phyloP scores from a whole-genome alignment of 2,888 invertebrate genomes.

The Parnassius smintheus region DNA sequence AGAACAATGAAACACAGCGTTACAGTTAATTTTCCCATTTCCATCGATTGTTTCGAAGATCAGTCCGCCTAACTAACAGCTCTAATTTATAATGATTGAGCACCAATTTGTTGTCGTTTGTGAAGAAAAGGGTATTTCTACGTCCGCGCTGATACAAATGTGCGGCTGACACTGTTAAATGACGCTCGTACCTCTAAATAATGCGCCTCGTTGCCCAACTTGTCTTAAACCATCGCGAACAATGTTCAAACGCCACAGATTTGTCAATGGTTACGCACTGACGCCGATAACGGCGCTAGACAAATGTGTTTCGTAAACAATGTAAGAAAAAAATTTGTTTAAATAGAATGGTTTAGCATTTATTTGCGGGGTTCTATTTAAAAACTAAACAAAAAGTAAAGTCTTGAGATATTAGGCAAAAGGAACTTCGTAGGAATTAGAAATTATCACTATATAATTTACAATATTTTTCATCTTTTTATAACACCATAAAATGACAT shows the following conservation, averaged over 20 bases:
- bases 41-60: constrained; percentile 1
- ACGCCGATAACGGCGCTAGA: constrained; percentile 44
- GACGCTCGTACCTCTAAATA: constrained; percentile 64
- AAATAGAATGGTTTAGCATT: too few relatives aligned
- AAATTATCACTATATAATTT: too few relatives aligned
- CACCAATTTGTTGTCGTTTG: constrained; percentile 30
- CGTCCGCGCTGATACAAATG: constrained; percentile 63
- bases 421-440: too few relatives aligned
- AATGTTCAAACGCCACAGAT: constrained; percentile 61
- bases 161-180: constrained; percentile 77
- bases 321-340: constrained; percentile 25
- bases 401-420: too few relatives aligned
- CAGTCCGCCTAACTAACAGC: constrained; percentile 17
- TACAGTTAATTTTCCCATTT: neutral
- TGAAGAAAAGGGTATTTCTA: constrained; percentile 29
- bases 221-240: constrained; percentile 71
- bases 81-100: constrained; percentile 29
- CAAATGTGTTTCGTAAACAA: constrained; percentile 56
- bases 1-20: neutral
- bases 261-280: constrained; percentile 54
- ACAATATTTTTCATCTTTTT: too few relatives aligned
- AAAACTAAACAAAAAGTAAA: too few relatives aligned
- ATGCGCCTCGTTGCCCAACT: constrained; percentile 62
- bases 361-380: too few relatives aligned
- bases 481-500: too few relatives aligned